Evolutionary conservation across 2,797 vertebrate species (phyloP).

Genomic region (Clarias pachynema): DNA sequence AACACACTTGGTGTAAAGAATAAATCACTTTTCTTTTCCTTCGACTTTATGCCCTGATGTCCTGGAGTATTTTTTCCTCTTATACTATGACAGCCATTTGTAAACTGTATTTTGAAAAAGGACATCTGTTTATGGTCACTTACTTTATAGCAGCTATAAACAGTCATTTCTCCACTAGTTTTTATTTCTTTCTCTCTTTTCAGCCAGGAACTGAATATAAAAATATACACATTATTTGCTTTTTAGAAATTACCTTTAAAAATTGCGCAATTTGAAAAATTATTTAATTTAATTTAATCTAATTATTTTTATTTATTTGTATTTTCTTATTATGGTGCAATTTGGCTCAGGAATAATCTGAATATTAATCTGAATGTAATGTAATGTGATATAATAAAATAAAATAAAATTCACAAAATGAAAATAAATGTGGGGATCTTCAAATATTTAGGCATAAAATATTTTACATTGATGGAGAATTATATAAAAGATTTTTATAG

Average conservation of each 20-base stretch:
- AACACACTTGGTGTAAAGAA: neutral
- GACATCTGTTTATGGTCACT: neutral
- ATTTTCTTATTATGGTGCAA: too few species aligned
- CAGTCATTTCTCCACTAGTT: neutral
- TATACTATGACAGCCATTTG: neutral
- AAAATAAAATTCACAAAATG: too few species aligned
- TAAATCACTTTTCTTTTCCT: neutral
- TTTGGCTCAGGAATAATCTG: too few species aligned
- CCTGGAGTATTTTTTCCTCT: neutral
- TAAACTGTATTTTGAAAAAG: neutral
- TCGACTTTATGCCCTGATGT: neutral
- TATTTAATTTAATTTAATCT: too few species aligned
- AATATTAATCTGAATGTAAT: too few species aligned
- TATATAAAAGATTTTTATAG: too few species aligned
- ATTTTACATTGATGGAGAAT: too few species aligned
- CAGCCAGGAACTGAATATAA: neutral
- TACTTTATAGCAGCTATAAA: constrained; percentile 12
- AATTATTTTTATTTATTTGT: too few species aligned
- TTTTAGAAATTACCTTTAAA: neutral
- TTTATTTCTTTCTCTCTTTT: neutral
- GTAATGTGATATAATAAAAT: too few species aligned
- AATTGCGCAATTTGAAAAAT: neutral
- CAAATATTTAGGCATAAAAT: too few species aligned
- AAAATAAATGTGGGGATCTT: too few species aligned
- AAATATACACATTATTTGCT: neutral